Evolutionary conservation across 2,797 vertebrate species (phyloP).

Genomic region (Cyprinodon diabolis): DNA sequence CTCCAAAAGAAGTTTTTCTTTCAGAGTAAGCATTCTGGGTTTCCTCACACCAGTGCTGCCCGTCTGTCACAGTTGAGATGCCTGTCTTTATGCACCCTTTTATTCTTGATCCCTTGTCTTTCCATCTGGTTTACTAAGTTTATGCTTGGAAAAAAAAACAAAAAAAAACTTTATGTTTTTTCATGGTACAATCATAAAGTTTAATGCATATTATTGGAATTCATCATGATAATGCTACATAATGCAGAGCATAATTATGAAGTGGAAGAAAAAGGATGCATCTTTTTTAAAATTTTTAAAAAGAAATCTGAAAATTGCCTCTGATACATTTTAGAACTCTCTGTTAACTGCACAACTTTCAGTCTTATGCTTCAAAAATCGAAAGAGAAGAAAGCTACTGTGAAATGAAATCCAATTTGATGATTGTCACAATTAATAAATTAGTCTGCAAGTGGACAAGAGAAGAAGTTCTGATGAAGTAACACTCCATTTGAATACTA

Average conservation of each 20-base stretch:
- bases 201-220: neutral
- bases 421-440: neutral
- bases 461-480: neutral
- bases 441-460: neutral
- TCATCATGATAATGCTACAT: neutral
- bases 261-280: neutral
- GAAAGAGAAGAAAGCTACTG: neutral
- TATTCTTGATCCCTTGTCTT: constrained; percentile 28
- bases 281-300: neutral
- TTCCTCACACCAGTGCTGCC: constrained; percentile 35
- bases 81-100: constrained; percentile 34
- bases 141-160: constrained; percentile 18
- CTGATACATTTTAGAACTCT: neutral
- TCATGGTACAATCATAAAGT: neutral
- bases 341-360: neutral
- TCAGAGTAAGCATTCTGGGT: constrained; percentile 51
- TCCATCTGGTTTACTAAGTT: constrained; percentile 39
- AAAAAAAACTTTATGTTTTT: neutral
- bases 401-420: neutral
- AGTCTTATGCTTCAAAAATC: neutral
- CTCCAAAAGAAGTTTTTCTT: constrained; percentile 30
- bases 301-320: neutral
- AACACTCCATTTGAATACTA: neutral
- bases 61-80: constrained; percentile 51
- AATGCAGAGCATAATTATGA: neutral